These are phyloP conservation scores for Perccottus glenii DNA, from an alignment of 2,113 vertebrate genomes.

Conservation along the genomic window DNA sequence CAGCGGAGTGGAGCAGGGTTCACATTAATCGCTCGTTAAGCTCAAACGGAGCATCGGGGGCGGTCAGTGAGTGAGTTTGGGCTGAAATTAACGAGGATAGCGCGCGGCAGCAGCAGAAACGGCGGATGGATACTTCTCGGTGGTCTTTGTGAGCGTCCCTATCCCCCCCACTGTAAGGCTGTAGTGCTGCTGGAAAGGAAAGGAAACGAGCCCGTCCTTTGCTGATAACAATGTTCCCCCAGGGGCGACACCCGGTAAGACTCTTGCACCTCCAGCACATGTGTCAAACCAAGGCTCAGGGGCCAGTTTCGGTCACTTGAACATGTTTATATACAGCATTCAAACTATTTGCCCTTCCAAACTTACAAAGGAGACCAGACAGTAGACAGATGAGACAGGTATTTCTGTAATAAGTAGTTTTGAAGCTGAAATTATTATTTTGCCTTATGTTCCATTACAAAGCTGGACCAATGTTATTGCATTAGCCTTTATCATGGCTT, in stretches of 20 bases:
- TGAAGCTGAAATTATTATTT: background rate
- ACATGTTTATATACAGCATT: background rate
- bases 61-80: slow-evolving; percentile 9
- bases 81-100: slow-evolving; percentile 32
- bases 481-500: background rate
- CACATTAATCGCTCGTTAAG: slow-evolving; percentile 43
- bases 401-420: slow-evolving; percentile 6
- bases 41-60: slow-evolving; percentile 21
- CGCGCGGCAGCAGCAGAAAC: background rate
- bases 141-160: slow-evolving; percentile 41
- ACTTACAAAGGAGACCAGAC: background rate
- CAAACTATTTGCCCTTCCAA: background rate
- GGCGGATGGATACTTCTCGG: slow-evolving; percentile 63
- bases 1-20: slow-evolving; percentile 30
- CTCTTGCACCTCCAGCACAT: background rate
- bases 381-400: background rate
- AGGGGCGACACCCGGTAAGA: slow-evolving; percentile 80
- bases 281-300: background rate
- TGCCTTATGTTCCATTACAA: background rate
- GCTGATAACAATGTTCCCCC: slow-evolving; percentile 73
- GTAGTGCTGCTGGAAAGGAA: slow-evolving; percentile 33
- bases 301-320: background rate
- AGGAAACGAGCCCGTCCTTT: slow-evolving; percentile 50
- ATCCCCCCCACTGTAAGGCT: slow-evolving; percentile 4
- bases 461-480: background rate